phyloP scores from a whole-genome alignment of 2,797 vertebrate genomes.

The Sphaeramia orbicularis region DNA sequence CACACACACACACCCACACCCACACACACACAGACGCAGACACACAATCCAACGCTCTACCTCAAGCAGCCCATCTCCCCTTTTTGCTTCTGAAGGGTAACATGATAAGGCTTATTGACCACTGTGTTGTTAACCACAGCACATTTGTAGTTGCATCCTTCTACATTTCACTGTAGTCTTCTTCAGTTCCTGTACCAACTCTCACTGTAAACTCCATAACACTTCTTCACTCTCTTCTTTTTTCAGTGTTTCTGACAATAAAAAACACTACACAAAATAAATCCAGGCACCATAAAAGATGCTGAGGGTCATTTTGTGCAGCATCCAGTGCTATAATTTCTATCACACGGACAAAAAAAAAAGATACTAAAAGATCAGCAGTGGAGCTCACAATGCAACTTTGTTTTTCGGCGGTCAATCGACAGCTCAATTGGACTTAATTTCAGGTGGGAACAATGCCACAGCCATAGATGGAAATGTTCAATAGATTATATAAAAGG shows the following conservation, averaged over 20 bases:
- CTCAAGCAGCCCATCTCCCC: slow-evolving; percentile 62
- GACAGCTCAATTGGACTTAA: slow-evolving; percentile 38
- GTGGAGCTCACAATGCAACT: slow-evolving; percentile 14
- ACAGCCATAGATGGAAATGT: slow-evolving; percentile 47
- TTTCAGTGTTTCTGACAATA: background rate
- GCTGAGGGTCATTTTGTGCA: background rate
- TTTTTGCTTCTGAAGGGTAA: slow-evolving; percentile 82
- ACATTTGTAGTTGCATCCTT: slow-evolving; percentile 75
- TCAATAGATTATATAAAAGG: slow-evolving; percentile 61
- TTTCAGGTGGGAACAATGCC: slow-evolving; percentile 48
- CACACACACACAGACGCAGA: slow-evolving; percentile 26
- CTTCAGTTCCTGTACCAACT: slow-evolving; percentile 36
- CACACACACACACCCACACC: slow-evolving; percentile 10
- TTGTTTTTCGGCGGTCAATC: slow-evolving; percentile 22
- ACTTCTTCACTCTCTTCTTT: slow-evolving; percentile 4
- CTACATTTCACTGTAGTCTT: slow-evolving; percentile 54
- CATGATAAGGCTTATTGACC: slow-evolving; percentile 80
- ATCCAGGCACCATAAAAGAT: slow-evolving; percentile 7
- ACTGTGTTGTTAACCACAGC: slow-evolving; percentile 78
- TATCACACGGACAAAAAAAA: slow-evolving; percentile 6
- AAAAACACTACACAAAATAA: slow-evolving; percentile 11
- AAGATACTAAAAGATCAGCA: slow-evolving; percentile 17
- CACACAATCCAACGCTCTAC: slow-evolving; percentile 30
- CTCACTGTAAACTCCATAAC: slow-evolving; percentile 17
- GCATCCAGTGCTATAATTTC: background rate